A percentile compares a stretch with the other conserved stretches of the same genome.
These are phyloP conservation scores for Gallinago paraguaiae DNA, from an alignment of 2,113 vertebrate genomes.

Conservation along the genomic window DNA sequence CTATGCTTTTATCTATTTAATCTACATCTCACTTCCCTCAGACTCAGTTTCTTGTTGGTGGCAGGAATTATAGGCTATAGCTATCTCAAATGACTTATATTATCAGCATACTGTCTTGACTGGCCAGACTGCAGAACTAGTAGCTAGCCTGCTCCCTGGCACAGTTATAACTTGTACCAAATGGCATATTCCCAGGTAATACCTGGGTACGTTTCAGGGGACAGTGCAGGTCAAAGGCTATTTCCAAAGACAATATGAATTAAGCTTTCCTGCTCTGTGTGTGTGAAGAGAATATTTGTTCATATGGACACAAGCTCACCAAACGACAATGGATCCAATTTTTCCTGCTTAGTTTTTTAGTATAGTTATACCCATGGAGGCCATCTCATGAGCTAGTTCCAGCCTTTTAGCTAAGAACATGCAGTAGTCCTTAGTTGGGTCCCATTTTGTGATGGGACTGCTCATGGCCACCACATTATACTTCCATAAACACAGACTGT, in stretches of 20 bases:
- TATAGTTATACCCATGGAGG: rapidly evolving
- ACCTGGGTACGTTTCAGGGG: neutral
- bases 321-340: neutral
- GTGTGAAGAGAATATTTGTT: neutral
- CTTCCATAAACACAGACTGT: neutral
- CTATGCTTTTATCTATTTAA: neutral
- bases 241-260: neutral
- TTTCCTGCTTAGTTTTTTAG: neutral
- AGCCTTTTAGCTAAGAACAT: neutral
- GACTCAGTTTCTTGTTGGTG: neutral
- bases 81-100: neutral
- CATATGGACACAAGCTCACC: neutral
- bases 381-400: neutral
- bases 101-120: neutral
- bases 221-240: neutral
- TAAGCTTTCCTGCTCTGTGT: neutral
- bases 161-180: neutral
- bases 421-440: neutral
- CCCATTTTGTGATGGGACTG: neutral
- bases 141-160: neutral
- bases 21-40: neutral
- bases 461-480: neutral
- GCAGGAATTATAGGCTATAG: neutral
- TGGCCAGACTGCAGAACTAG: neutral
- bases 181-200: neutral